Conservation (phyloP, 2,797 vertebrate genomes). For the Manis javanica region DNA sequence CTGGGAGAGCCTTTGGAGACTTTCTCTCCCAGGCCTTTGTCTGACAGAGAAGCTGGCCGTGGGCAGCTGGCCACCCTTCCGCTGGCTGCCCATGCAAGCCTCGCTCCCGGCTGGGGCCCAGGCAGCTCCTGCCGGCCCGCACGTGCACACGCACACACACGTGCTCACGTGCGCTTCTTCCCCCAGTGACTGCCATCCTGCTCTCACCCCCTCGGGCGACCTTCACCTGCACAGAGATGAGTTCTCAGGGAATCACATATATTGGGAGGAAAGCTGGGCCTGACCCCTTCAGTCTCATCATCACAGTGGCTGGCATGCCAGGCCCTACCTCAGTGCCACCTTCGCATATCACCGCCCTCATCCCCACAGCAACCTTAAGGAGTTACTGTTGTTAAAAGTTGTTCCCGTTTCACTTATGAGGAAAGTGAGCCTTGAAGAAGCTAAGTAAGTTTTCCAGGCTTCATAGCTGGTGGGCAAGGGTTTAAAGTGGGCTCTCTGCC, state of each 20-base stretch:
- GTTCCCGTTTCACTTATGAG: background rate
- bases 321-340: background rate
- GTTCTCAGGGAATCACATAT: background rate
- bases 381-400: background rate
- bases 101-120: background rate
- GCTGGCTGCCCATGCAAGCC: background rate
- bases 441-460: background rate
- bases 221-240: background rate
- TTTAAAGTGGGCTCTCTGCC: background rate
- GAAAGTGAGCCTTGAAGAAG: background rate
- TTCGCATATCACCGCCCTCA: background rate
- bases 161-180: background rate
- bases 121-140: background rate
- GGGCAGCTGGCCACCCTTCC: background rate
- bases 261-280: background rate
- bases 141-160: accelerated
- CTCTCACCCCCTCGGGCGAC: background rate
- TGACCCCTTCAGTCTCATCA: background rate
- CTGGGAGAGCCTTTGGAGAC: background rate
- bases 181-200: background rate
- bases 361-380: background rate
- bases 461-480: background rate
- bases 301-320: too few species aligned
- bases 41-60: background rate
- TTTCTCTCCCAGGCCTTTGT: background rate